Evolutionary conservation across 2,113 vertebrate species (phyloP).

Genomic region (Noturus placidus): DNA sequence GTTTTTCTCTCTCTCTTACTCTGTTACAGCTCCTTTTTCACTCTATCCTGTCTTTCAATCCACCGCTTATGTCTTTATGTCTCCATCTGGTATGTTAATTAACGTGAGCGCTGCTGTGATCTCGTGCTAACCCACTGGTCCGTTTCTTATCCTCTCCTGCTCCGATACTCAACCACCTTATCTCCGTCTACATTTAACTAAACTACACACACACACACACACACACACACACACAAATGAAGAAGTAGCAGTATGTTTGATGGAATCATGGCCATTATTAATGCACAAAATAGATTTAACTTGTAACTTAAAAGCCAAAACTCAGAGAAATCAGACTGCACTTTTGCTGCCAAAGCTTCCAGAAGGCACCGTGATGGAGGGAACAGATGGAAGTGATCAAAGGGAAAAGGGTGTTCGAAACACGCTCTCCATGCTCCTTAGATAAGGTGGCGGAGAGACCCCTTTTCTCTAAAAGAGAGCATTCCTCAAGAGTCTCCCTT

Average conservation of each 20-base stretch:
- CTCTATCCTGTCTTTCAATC: not conserved
- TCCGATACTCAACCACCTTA: constrained; percentile 37
- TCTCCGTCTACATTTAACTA: constrained; percentile 32
- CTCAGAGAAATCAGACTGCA: constrained; percentile 9
- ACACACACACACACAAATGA: not conserved
- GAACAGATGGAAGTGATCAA: constrained; percentile 32
- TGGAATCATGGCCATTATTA: constrained; percentile 53
- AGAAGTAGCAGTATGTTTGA: not conserved
- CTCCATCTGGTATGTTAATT: constrained; percentile 48
- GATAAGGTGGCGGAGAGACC: constrained; percentile 13
- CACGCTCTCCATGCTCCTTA: constrained; percentile 3
- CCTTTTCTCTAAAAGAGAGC: constrained; percentile 12
- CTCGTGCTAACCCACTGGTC: constrained; percentile 53
- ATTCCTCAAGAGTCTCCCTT: constrained; percentile 4
- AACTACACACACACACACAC: not conserved
- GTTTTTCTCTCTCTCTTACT: not conserved
- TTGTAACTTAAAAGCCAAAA: constrained; percentile 24
- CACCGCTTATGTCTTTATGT: not conserved
- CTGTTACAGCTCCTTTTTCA: not conserved
- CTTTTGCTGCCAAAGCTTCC: not conserved
- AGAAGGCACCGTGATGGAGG: constrained; percentile 16
- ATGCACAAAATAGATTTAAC: constrained; percentile 54
- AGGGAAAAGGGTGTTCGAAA: not conserved
- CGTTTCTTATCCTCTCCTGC: constrained; percentile 51
- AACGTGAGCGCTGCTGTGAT: constrained; percentile 35